Percentiles rank a stretch among this genome's conserved stretches.
These are phyloP conservation scores for Strix aluco DNA, from an alignment of 2,113 vertebrate genomes.

Conservation along the genomic window DNA sequence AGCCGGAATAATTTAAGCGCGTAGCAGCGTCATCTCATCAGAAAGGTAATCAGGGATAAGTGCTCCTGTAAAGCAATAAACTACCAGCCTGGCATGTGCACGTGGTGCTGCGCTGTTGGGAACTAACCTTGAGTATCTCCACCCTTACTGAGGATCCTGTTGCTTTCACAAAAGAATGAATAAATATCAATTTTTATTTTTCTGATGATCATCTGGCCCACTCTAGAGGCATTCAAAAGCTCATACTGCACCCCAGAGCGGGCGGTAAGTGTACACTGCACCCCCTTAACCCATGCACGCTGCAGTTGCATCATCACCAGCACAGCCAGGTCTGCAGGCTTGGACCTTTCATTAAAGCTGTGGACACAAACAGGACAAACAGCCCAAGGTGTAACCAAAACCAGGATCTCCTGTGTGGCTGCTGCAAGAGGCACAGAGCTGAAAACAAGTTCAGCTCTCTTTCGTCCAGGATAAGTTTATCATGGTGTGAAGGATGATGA, in stretches of 20 bases:
- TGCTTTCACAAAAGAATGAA: rapidly evolving
- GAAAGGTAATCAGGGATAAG: neutral
- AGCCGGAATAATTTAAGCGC: neutral
- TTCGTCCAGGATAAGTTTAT: neutral
- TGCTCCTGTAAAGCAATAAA: neutral
- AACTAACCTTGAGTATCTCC: neutral
- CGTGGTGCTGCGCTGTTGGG: rapidly evolving
- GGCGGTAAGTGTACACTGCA: rapidly evolving
- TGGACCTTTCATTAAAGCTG: neutral
- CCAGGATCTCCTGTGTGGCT: rapidly evolving
- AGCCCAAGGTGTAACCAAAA: neutral
- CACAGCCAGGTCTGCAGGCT: neutral
- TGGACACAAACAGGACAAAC: neutral
- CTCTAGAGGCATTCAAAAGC: neutral
- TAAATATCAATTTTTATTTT: rapidly evolving
- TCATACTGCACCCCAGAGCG: rapidly evolving
- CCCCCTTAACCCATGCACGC: neutral
- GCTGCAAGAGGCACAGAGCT: neutral
- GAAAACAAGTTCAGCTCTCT: neutral
- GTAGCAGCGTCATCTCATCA: rapidly evolving
- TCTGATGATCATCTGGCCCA: rapidly evolving
- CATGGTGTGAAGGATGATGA: rapidly evolving
- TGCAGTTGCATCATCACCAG: neutral
- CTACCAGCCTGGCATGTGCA: neutral
- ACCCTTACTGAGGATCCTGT: neutral